Evolutionary conservation across 2,888 invertebrate genomes (phyloP), one percentile per base, ranked within the genome.

Genomic region (Pollenia amentaria): DNA sequence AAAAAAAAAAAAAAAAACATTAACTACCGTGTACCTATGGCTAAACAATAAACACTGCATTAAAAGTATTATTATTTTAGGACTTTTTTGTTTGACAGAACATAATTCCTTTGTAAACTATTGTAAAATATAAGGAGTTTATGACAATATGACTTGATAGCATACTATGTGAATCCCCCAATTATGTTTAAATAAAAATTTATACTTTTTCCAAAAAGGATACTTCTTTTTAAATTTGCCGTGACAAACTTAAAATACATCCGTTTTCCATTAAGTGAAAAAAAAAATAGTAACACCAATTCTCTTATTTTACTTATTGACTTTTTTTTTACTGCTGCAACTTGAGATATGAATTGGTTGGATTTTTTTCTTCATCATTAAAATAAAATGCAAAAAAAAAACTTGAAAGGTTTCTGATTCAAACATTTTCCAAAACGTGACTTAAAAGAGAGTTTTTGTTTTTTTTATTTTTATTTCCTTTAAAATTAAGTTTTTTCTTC

Each of bases 361-460:
- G 11, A 18, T 46, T 21, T 53, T 42, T 42, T 46, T 67, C 21
- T 53, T 14, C 18, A 60, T 29, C 29, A 29, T 64, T 64, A 40
- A 51, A 64, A 64, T 46, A 48, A 77, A 64, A 46, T 67, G 21
- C 3, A 64, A 18, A 70, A 53, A 69, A 75, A 42, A n/a, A 18
- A 72, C 38, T 21, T 51, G 16, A 79, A 65, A 67, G n/a, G 14
- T 40, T 48, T 62, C 51, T 70, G n/a, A 21, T 40, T 21, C 18
- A 38, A 55, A 73, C 44, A 72, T 65, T 78, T 72, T 29, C 6
- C 14, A 29, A 84, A 78, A 84, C 83, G 83, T 84, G 77, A 84
- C 83, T 84, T 57, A 51, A 70, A 72, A 77, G 51, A 53, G 6
- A 29, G 75, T 14, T 69, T 51, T 55, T 57, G 16, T 12, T 38